phyloP scores from a whole-genome alignment of 2,888 invertebrate genomes.

The Branchellion lobata region DNA sequence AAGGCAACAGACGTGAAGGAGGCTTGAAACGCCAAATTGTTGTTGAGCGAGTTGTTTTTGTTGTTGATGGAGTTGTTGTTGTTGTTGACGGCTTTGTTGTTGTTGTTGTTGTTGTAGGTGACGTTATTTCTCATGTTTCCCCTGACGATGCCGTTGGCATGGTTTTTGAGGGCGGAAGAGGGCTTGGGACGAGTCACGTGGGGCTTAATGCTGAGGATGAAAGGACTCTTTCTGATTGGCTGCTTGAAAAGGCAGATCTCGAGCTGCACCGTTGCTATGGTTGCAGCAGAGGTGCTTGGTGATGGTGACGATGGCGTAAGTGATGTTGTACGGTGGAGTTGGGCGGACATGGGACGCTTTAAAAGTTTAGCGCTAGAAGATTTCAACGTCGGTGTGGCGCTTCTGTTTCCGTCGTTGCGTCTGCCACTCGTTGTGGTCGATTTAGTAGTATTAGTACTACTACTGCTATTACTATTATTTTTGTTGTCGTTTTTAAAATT shows the following conservation, averaged over 20 bases:
- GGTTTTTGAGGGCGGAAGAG: too few relatives aligned
- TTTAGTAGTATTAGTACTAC: too few relatives aligned
- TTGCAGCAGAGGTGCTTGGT: background rate
- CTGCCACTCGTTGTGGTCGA: too few relatives aligned
- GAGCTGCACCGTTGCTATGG: constrained; percentile 61
- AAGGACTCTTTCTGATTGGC: constrained; percentile 63
- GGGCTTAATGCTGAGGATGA: constrained; percentile 57
- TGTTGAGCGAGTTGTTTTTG: background rate
- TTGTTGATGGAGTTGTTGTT: background rate
- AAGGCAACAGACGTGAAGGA: background rate
- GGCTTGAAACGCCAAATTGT: background rate
- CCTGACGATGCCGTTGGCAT: background rate
- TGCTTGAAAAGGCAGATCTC: constrained; percentile 62
- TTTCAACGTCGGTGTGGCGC: too few relatives aligned
- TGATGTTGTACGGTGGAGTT: background rate
- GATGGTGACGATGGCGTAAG: background rate
- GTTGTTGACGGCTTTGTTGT: background rate
- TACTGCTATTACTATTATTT: too few relatives aligned
- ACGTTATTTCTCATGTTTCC: background rate
- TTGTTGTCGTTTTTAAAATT: too few relatives aligned
- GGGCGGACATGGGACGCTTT: too few relatives aligned
- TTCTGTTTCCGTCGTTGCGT: too few relatives aligned
- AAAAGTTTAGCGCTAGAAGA: too few relatives aligned
- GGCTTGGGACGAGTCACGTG: too few relatives aligned
- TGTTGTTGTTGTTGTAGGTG: background rate